phyloP scores from a whole-genome alignment of 2,113 vertebrate genomes.

The Zosterops borbonicus region DNA sequence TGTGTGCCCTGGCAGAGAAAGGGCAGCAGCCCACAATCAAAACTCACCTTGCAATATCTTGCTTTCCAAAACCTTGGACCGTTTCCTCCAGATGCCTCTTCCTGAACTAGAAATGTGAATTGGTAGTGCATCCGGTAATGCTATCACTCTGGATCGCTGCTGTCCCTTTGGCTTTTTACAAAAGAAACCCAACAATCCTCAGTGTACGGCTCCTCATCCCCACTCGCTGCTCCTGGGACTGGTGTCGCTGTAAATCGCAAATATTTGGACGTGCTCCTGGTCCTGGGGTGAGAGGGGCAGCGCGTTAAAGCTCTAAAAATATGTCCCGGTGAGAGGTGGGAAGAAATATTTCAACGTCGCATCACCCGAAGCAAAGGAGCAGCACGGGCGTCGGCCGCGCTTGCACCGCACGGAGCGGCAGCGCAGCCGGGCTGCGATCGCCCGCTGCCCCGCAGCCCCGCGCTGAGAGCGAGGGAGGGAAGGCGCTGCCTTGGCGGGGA shows the following conservation, averaged over 20 bases:
- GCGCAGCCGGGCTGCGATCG: not conserved
- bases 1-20: not conserved
- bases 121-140: not conserved
- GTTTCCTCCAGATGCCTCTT: not conserved
- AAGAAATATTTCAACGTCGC: not conserved
- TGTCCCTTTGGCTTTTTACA: not conserved
- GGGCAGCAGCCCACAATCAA: not conserved
- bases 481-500: accelerated
- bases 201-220: not conserved
- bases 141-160: accelerated
- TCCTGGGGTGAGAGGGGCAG: accelerated
- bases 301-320: not conserved
- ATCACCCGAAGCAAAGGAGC: accelerated
- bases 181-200: not conserved
- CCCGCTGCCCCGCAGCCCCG: not conserved
- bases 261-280: not conserved
- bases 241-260: not conserved
- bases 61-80: not conserved
- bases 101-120: not conserved
- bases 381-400: not conserved
- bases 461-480: not conserved
- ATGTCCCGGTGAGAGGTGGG: not conserved
- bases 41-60: not conserved
- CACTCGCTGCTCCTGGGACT: accelerated
- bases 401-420: not conserved